A percentile compares a stretch with the other conserved stretches of the same genome.
Conservation (phyloP, 2,888 invertebrate species). For the Adela reaumurella region DNA sequence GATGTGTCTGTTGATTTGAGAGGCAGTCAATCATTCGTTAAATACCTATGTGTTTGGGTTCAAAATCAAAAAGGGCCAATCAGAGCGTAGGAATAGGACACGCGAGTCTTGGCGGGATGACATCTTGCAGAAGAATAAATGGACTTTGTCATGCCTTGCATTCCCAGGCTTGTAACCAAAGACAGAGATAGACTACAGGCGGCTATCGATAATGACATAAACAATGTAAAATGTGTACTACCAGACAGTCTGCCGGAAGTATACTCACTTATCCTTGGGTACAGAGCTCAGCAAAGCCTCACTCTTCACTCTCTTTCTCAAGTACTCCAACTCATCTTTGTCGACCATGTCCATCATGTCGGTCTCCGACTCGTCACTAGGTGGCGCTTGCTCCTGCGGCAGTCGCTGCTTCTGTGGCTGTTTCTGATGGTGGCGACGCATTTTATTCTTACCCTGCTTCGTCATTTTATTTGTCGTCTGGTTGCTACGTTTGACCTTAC, state of each 20-base stretch:
- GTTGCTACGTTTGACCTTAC: slow-evolving; percentile 54
- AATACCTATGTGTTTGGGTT: too few species aligned
- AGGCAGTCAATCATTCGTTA: too few species aligned
- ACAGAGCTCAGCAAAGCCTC: slow-evolving; percentile 37
- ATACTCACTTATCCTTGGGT: slow-evolving; percentile 22
- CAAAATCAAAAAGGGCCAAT: too few species aligned
- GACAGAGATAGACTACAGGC: too few species aligned
- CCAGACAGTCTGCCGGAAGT: neutral
- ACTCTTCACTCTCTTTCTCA: slow-evolving; percentile 40
- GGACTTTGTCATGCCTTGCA: too few species aligned
- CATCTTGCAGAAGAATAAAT: too few species aligned
- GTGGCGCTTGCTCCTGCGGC: slow-evolving; percentile 15
- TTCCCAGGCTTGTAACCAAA: too few species aligned
- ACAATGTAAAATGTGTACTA: neutral
- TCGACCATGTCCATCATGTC: slow-evolving; percentile 59
- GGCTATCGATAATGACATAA: too few species aligned
- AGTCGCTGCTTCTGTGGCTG: slow-evolving; percentile 17
- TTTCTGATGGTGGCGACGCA: slow-evolving; percentile 31
- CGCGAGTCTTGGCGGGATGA: too few species aligned
- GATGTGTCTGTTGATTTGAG: too few species aligned
- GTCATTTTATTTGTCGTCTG: slow-evolving; percentile 56
- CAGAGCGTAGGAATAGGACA: too few species aligned
- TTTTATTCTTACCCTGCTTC: slow-evolving; percentile 50
- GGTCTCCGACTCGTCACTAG: slow-evolving; percentile 36
- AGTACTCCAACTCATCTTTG: slow-evolving; percentile 51